phyloP scores from a whole-genome alignment of 2,797 vertebrate species.

The Enteromius afrohamiltoni region DNA sequence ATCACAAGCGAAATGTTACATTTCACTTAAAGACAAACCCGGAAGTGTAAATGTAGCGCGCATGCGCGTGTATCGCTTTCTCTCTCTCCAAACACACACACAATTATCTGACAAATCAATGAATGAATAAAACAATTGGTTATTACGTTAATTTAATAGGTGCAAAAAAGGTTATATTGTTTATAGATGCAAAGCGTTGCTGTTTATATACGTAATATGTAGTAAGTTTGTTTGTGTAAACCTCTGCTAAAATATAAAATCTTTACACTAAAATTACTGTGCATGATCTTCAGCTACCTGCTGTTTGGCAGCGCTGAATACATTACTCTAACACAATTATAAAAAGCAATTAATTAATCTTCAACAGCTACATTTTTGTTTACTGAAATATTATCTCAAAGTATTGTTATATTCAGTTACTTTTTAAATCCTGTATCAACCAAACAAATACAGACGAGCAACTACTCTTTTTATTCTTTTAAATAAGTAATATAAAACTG shows the following conservation, averaged over 20 bases:
- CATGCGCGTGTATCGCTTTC: background rate
- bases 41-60: constrained; percentile 33
- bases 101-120: background rate
- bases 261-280: background rate
- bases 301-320: background rate
- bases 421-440: background rate
- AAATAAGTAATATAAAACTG: background rate
- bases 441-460: background rate
- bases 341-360: background rate
- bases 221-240: background rate
- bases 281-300: background rate
- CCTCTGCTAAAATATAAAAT: background rate
- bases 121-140: background rate
- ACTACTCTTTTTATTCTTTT: background rate
- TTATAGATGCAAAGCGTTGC: background rate
- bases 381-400: background rate
- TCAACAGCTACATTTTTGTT: too few species aligned
- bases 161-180: too few species aligned
- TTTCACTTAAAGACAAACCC: constrained; percentile 29
- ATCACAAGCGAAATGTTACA: constrained; percentile 12
- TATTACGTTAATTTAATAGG: background rate
- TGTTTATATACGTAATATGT: background rate
- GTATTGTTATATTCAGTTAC: background rate
- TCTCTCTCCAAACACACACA: too few species aligned
- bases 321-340: background rate